phyloP scores from a whole-genome alignment of 1,140 invertebrate genomes.

The Heliconius melpomene region DNA sequence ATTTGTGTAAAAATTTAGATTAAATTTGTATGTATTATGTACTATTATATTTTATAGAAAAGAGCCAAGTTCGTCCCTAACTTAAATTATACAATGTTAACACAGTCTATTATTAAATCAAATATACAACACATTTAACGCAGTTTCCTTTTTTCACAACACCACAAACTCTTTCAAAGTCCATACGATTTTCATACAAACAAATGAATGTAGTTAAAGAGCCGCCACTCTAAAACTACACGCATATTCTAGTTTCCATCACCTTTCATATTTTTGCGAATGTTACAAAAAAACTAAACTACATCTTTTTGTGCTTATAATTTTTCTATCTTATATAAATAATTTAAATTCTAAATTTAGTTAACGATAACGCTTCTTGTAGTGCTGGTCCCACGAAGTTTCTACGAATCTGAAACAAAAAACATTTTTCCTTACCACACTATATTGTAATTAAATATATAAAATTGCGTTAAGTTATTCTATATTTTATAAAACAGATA shows the following conservation, averaged over 20 bases:
- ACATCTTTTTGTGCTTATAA: slow-evolving; percentile 5
- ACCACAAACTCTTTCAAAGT: slow-evolving; percentile 36
- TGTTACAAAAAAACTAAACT: slow-evolving; percentile 45
- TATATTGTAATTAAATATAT: no score
- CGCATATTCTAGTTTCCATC: slow-evolving; percentile 39
- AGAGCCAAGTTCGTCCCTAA: slow-evolving; percentile 5
- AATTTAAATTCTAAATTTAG: not conserved
- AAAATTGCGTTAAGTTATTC: no score
- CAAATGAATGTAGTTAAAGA: slow-evolving; percentile 43
- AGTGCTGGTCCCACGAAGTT: not conserved
- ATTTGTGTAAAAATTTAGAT: not conserved
- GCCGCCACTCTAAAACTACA: slow-evolving; percentile 66
- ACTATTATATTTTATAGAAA: not conserved
- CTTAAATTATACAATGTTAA: not conserved
- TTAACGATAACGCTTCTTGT: not conserved
- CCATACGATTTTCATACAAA: slow-evolving; percentile 16
- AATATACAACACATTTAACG: not conserved
- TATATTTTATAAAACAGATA: no score
- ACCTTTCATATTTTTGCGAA: slow-evolving; percentile 42
- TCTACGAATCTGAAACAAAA: not conserved
- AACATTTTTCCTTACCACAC: not conserved
- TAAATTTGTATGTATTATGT: no score
- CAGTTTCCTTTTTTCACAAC: slow-evolving; percentile 43
- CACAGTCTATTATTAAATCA: not conserved
- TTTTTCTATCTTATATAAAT: not conserved